Conservation (phyloP, 2,113 vertebrate genomes). For the Chloebia gouldiae region DNA sequence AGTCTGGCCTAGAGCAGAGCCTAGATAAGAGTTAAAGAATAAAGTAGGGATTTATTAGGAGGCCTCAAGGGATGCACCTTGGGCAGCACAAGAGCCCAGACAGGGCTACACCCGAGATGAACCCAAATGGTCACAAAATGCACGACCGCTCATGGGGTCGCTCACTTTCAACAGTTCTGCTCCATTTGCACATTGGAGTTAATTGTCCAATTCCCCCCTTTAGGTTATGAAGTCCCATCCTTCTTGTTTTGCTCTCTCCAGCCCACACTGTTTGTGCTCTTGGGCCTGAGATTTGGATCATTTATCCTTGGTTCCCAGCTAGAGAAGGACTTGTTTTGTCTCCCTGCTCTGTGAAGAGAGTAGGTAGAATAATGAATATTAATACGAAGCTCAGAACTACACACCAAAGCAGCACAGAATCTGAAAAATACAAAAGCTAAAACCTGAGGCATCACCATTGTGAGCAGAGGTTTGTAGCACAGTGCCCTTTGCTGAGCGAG, state of each 20-base stretch:
- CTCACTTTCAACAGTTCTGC: not conserved
- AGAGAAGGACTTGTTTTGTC: not conserved
- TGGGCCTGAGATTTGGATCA: not conserved
- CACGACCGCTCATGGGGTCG: accelerated
- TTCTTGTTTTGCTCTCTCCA: not conserved
- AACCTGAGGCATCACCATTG: not conserved
- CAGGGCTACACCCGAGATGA: not conserved
- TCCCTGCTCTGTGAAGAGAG: not conserved
- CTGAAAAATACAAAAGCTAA: not conserved
- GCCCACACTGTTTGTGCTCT: not conserved
- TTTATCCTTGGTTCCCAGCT: not conserved
- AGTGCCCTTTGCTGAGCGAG: not conserved
- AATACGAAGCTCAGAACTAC: not conserved
- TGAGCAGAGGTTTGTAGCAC: not conserved
- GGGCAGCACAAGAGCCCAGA: not conserved
- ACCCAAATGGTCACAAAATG: not conserved
- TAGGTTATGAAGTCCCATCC: not conserved
- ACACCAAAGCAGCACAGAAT: not conserved
- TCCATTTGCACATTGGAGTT: not conserved
- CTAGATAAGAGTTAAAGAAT: not conserved
- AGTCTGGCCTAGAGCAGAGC: not conserved
- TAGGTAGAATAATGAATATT: no score
- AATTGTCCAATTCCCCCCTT: no score
- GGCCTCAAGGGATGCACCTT: not conserved
- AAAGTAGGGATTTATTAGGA: not conserved